These are phyloP conservation scores for Amaurobius ferox DNA, from an alignment of 2,888 invertebrate genomes.

Conservation along the genomic window DNA sequence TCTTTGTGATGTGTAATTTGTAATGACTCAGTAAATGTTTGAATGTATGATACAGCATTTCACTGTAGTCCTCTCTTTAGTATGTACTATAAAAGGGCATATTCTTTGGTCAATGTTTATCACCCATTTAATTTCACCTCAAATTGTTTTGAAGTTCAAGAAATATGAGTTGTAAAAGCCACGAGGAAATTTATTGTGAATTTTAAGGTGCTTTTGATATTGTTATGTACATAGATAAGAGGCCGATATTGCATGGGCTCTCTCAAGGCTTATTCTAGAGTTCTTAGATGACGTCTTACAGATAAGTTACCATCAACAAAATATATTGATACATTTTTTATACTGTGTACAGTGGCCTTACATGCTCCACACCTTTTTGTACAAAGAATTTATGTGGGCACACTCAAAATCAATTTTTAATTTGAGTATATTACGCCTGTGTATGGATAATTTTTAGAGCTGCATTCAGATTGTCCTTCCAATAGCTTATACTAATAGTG, in stretches of 20 bases:
- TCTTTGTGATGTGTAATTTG: too few species aligned
- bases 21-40: too few species aligned
- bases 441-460: neutral
- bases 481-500: neutral
- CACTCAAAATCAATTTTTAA: conserved; percentile 37
- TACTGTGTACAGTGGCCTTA: conserved; percentile 72
- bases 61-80: too few species aligned
- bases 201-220: conserved; percentile 52
- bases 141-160: too few species aligned
- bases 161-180: neutral
- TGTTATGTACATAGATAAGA: conserved; percentile 69
- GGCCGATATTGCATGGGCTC: conserved; percentile 58
- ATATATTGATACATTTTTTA: conserved; percentile 49
- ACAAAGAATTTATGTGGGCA: conserved; percentile 64
- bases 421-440: neutral
- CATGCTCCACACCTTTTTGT: conserved; percentile 67
- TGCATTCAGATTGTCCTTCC: neutral
- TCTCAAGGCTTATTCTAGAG: conserved; percentile 70
- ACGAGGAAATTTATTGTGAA: conserved; percentile 24
- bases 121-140: too few species aligned
- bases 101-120: too few species aligned
- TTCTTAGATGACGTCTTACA: conserved; percentile 52
- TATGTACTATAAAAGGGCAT: too few species aligned
- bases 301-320: conserved; percentile 43
- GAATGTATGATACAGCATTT: too few species aligned